phyloP scores from a whole-genome alignment of 2,113 vertebrate species.

The Bolborhynchus lineola region DNA sequence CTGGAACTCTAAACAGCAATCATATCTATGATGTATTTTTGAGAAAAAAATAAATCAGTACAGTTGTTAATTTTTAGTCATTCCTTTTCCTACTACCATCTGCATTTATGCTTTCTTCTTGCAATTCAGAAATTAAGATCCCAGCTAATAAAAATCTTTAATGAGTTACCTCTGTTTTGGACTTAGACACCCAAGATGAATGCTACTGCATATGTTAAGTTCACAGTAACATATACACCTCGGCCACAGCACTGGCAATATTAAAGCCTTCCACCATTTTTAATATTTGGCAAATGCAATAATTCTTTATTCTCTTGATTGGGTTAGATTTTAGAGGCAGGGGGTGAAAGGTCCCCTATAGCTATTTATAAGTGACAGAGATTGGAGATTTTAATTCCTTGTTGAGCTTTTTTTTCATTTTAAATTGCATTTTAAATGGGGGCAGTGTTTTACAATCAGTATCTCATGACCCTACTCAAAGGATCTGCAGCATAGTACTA shows the following conservation, averaged over 20 bases:
- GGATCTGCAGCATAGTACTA: not conserved
- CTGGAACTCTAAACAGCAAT: rapidly evolving
- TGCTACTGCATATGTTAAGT: not conserved
- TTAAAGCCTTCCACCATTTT: not conserved
- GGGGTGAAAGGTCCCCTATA: not conserved
- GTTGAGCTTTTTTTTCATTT: not conserved
- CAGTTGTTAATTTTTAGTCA: not conserved
- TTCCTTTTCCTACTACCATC: not conserved
- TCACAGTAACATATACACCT: not conserved
- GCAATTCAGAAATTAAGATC: not conserved
- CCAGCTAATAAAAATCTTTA: not conserved
- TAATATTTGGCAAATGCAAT: not conserved
- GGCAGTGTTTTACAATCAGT: not conserved
- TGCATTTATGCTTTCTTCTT: not conserved
- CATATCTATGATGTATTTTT: not conserved
- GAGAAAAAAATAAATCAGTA: not conserved
- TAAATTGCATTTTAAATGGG: not conserved
- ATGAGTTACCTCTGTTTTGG: not conserved
- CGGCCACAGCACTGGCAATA: not conserved
- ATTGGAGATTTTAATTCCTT: not conserved
- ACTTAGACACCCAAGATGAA: not conserved
- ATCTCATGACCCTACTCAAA: not conserved
- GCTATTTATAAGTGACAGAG: not conserved
- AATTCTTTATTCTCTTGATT: not conserved
- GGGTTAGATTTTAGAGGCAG: not conserved